A percentile compares a stretch with the other conserved stretches of the same genome.
phyloP scores from a whole-genome alignment of 1,140 invertebrate genomes.

The Drosophila setifemur region DNA sequence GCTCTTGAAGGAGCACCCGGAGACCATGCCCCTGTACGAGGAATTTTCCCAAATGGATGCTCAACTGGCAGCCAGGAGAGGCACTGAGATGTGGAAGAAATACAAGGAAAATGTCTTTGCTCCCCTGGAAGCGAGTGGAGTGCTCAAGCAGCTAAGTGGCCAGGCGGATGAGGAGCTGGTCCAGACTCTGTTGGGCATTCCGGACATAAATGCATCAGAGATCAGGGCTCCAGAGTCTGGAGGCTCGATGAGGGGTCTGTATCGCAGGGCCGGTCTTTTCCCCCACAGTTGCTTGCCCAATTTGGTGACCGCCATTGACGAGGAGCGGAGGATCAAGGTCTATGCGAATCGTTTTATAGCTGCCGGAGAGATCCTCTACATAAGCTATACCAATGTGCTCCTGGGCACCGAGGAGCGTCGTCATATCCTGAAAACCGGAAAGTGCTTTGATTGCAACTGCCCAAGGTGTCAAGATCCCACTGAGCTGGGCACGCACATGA shows the following conservation, averaged over 20 bases:
- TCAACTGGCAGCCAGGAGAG: conserved; percentile 84
- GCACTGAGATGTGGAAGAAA: conserved; percentile 84
- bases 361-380: conserved; percentile 86
- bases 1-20: conserved; percentile 85
- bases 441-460: conserved; percentile 89
- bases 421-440: conserved; percentile 86
- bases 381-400: conserved; percentile 90
- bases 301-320: conserved; percentile 86
- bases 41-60: conserved; percentile 86
- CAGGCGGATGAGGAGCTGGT: conserved; percentile 83
- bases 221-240: conserved; percentile 84
- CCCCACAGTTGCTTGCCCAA: conserved; percentile 87
- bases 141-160: conserved; percentile 60
- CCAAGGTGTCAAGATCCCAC: conserved; percentile 86
- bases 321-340: conserved; percentile 85
- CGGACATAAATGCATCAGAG: conserved; percentile 88
- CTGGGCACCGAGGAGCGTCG: conserved; percentile 87
- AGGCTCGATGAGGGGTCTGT: conserved; percentile 85
- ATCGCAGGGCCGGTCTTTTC: conserved; percentile 86
- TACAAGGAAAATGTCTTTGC: conserved; percentile 84
- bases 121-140: conserved; percentile 46
- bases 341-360: conserved; percentile 85
- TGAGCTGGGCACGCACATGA: conserved; percentile 87
- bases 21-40: conserved; percentile 84
- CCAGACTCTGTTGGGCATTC: conserved; percentile 86